These are phyloP conservation scores for Allobates femoralis DNA, from an alignment of 2,797 vertebrate genomes.

Conservation along the genomic window DNA sequence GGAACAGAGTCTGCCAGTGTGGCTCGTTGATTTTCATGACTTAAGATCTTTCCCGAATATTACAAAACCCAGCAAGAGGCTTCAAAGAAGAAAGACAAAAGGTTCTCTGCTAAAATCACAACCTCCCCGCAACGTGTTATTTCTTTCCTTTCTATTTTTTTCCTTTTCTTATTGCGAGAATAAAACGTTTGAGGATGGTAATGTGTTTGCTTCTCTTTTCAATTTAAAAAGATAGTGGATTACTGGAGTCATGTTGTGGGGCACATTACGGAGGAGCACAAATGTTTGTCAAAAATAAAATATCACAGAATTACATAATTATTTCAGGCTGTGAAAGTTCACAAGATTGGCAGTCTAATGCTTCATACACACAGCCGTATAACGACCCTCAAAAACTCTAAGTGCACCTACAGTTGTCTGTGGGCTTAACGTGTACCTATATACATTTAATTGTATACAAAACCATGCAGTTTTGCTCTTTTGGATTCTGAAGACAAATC, in stretches of 20 bases:
- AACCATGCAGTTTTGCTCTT: too few species aligned
- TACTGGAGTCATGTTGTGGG: conserved; percentile 28
- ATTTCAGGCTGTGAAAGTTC: background rate
- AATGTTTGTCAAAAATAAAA: conserved; percentile 16
- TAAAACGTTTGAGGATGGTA: conserved; percentile 44
- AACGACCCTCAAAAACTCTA: background rate
- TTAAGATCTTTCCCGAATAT: conserved; percentile 44
- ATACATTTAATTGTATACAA: background rate
- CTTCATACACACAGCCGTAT: background rate
- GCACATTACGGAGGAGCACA: conserved; percentile 21
- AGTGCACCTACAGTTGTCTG: background rate
- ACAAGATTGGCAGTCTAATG: background rate
- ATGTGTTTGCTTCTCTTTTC: conserved; percentile 59
- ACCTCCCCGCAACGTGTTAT: conserved; percentile 33
- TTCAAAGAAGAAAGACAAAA: conserved; percentile 55
- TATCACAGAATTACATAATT: background rate
- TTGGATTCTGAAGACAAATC: too few species aligned
- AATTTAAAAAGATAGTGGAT: conserved; percentile 43
- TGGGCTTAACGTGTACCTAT: background rate
- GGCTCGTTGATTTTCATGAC: conserved; percentile 50
- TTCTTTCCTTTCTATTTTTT: conserved; percentile 16
- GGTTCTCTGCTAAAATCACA: conserved; percentile 33
- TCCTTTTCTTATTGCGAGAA: conserved; percentile 23
- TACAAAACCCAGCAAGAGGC: conserved; percentile 56
- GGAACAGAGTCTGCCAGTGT: conserved; percentile 1